These are phyloP conservation scores for Apamea monoglypha DNA, from an alignment of 2,888 invertebrate genomes.

Conservation along the genomic window DNA sequence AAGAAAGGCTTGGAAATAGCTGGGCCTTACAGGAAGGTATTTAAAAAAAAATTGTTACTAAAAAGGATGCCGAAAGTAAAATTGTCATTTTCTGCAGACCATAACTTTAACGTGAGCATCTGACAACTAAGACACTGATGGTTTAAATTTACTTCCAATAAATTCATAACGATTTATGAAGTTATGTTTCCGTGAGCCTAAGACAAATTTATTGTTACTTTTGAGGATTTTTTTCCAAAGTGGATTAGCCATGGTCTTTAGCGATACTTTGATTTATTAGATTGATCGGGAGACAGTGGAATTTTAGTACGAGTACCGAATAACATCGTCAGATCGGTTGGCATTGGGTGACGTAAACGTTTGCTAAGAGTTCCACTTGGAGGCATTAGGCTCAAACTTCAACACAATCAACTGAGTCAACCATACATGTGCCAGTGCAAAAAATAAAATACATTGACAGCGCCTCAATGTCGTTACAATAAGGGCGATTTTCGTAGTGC, in stretches of 20 bases:
- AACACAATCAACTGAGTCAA: not conserved
- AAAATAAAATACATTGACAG: not conserved
- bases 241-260: constrained; percentile 11
- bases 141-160: not conserved
- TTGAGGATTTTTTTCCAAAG: constrained; percentile 7
- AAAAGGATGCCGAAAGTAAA: not conserved
- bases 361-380: not conserved
- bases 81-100: no score
- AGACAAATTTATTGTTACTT: constrained; percentile 21
- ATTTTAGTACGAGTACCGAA: not conserved
- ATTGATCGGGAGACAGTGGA: not conserved
- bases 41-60: not conserved
- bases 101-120: not conserved
- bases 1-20: not conserved
- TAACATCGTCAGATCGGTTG: not conserved
- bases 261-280: not conserved
- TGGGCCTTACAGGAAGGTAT: not conserved
- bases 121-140: not conserved
- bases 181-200: constrained; percentile 3
- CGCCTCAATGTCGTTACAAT: not conserved
- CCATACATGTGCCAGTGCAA: not conserved
- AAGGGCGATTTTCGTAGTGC: not conserved
- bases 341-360: not conserved
- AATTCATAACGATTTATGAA: constrained; percentile 13
- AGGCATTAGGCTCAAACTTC: not conserved